Percentiles rank a stretch among this genome's conserved stretches.
Conservation (phyloP, 2,113 vertebrate species). For the Callionymus lyra region DNA sequence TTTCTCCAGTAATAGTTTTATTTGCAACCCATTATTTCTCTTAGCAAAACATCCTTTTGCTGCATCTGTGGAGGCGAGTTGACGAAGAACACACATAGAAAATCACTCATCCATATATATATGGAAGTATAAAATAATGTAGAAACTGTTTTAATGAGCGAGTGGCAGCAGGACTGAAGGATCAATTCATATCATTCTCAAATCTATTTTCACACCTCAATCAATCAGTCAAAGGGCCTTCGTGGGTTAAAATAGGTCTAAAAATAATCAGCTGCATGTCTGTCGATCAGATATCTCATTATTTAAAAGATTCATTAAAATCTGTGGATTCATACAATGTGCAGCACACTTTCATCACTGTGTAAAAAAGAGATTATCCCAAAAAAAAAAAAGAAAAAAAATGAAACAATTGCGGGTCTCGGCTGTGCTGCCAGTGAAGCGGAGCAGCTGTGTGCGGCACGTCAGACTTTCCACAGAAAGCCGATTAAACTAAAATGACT, state of each 20-base stretch:
- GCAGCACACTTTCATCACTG: neutral
- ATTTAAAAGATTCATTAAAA: too few relatives aligned
- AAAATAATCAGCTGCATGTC: constrained; percentile 1
- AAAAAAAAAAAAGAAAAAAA: neutral
- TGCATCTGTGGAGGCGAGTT: too few relatives aligned
- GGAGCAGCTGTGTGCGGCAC: constrained; percentile 10
- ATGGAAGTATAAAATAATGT: constrained; percentile 42
- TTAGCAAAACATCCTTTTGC: too few relatives aligned
- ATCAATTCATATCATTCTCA: constrained; percentile 28
- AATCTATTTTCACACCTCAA: constrained; percentile 24
- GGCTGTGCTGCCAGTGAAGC: too few relatives aligned
- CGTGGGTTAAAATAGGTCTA: constrained; percentile 10
- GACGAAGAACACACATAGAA: too few relatives aligned
- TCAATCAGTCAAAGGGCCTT: constrained; percentile 7
- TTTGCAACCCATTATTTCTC: too few relatives aligned
- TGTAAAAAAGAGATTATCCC: neutral
- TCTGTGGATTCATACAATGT: too few relatives aligned
- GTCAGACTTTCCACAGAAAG: constrained; percentile 29
- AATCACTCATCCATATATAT: constrained; percentile 36
- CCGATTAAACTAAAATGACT: constrained; percentile 40
- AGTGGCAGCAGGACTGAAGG: constrained; percentile 18
- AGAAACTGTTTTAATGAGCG: constrained; percentile 45
- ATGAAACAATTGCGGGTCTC: neutral
- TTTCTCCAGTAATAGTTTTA: too few relatives aligned
- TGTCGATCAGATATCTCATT: too few relatives aligned